Base-by-base conservation (phyloP, 92 coral and sea anemone genomes). In the Epizoanthus illoricatus region DNA sequence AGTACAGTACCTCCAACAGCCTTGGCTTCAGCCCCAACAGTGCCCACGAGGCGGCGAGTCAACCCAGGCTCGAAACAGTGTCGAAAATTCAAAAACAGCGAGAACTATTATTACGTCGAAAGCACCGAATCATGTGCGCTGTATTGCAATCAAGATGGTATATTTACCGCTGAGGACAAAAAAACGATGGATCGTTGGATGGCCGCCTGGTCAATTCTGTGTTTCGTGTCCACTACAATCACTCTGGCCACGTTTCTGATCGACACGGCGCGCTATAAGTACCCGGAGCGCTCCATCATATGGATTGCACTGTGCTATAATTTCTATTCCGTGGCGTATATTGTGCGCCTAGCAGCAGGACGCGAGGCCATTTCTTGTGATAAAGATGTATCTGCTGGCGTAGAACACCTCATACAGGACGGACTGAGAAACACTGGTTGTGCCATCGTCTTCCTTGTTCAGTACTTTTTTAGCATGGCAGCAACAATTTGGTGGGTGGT, bases 401-500 rank as follows among this genome's bases (percentile, higher is more conserved):
- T 90, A 1, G 80, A 86, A 57, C 94, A 93, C 79, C 92, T 94
- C 52, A 94, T 94, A 55, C 98, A 91, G 84, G 94, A 94, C 84
- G 99, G 94, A 13, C 90, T 94, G 7, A 79, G 99, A n/a, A 97
- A 94, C 75, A 94, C 99, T 19, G 96, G 95, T 41, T 97, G 99
- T 65, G 98, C 98, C 5, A 80, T 94, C 54, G 98, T 93, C 49
- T 97, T 97, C 71, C 80, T 97, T 11, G 85, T 97, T 36, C 94
- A 94, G 91, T 97, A 97, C 68, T 94, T 97, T 79, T 97, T 97
- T 65, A 88, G 96, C 78, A 97, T 97, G 99, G 99, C 99, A 7
- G 99, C 97, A 7, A 97, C 92, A 23, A 90, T 97, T 80, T 97
- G 99, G 99, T 97, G 99, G 99, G 99, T 97, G 5, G 86, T 97